Base-by-base conservation (phyloP, 2,888 invertebrate genomes). In the Dasypolia templi region DNA sequence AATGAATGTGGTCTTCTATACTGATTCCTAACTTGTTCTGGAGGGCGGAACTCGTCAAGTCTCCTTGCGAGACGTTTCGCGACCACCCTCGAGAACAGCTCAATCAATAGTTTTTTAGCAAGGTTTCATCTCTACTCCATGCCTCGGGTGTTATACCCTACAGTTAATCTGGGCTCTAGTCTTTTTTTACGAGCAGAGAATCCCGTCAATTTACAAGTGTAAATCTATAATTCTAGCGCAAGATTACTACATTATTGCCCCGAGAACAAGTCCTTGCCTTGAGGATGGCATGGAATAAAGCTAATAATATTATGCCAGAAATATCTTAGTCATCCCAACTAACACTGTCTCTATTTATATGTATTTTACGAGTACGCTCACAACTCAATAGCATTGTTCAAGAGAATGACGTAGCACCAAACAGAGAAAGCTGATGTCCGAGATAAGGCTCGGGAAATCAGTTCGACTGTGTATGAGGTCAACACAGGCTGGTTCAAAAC, bases 351-450 rank as follows among this genome's bases (percentile, higher is more conserved):
- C 59, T 80, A 80, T 65, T 67, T 80, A 53, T 29, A 22, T 51
- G 5, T 51, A 63, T 26, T 77, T 55, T 72, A 68, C 44, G 63
- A 71, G 63, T 59, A 39, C 9, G 44, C 42, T 39, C 59, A 17
- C 32, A 49, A 62, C 61, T 80, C 79, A 71, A 81, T 72, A 32
- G 77, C 78, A 68, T 82, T 81, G 69, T 78, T 82, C 69, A 68
- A 56, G 49, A 61, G 53, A 39, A 55, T 80, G 81, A 80, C 72
- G 66, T 64, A 35, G 26, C 11, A 12, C 14, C 58, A 55, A 68
- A 61, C 56, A 65, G 70, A 55, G 72, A 80, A 80, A 77, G 19
- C 67, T 80, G 72, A 80, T 73, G 83, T 77, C 80, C 83, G 69
- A 70, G 66, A 61, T 75, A 66, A 75, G 58, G 29, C 39, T 35